Base-by-base conservation (phyloP, 2,888 invertebrate genomes). In the Drosophila ezoana region DNA sequence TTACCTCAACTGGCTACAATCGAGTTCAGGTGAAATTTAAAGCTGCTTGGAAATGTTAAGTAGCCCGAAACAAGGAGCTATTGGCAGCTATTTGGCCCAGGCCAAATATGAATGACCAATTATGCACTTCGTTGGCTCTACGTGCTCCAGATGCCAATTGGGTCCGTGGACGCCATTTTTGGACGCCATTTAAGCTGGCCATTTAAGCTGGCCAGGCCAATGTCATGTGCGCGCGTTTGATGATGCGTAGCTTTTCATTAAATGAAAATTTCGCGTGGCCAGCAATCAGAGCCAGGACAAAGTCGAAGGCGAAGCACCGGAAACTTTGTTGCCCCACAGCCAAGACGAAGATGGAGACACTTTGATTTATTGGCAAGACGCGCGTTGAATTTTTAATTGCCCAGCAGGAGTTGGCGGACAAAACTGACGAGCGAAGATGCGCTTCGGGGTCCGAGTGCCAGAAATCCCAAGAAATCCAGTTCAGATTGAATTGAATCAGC, bases 111-210 rank as follows among this genome's bases (percentile, higher is more conserved):
- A 87, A 90, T 89, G 89, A 75, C 84, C 84, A 90, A 90, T 90
- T 90, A 90, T 87, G 86, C 90, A 89, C 75, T 90, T 84, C 89
- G 90, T 90, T 90, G 88, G 82, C 53, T 78, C 83, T 85, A 86
- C 86, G 83, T 86, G 83, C 74, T 67, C 51, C 52, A 83, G 72
- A 52, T 86, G 77, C 81, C 83, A 85, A 87, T 77, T 77, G 51
- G 69, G 64, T 32, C 37, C 45, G 33, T 49, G 66, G 49, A 57
- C 49, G 72, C 66, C 45, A 48, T 52, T 72, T 62, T 67, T 53
- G 63, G n/a, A n/a, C n/a, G 76, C 75, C 76, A 68, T 63, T 68
- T 58, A n/a, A 18, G 48, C 37, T 37, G 58, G 40, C 60, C 60
- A 47, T 57, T 44, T 10, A 18, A 18, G 51, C 14, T 52, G n/a